A percentile compares a stretch with the other conserved stretches of the same genome.
Conservation (phyloP, 37 sponge, comb jelly and placozoan species). For the Aplysina aerophoba region DNA sequence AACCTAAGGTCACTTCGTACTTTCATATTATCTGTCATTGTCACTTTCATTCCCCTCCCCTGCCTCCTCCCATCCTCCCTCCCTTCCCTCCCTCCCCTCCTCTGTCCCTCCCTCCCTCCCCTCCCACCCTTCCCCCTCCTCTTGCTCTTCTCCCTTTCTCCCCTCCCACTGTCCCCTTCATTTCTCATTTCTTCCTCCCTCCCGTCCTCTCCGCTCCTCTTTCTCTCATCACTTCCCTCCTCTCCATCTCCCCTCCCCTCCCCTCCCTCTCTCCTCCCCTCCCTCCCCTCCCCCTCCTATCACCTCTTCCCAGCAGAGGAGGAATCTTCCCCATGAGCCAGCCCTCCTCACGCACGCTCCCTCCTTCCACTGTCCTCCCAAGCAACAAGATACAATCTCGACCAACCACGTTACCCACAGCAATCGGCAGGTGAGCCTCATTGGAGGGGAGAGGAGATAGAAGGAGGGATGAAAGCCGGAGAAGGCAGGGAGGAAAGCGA, state of each 20-base stretch:
- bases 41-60: neutral
- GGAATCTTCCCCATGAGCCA: neutral
- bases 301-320: neutral
- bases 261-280: neutral
- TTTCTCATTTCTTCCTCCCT: neutral
- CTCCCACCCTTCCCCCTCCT: neutral
- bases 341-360: neutral
- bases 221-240: neutral
- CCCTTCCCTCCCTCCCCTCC: neutral
- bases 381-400: conserved; percentile 9
- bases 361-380: neutral
- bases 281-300: neutral
- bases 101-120: conserved; percentile 1
- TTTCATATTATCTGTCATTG: neutral
- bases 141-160: neutral
- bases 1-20: too few species aligned
- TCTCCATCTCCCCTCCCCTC: neutral
- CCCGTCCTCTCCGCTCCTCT: neutral
- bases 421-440: conserved; percentile 66
- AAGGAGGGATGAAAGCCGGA: neutral
- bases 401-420: conserved; percentile 69
- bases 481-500: too few species aligned
- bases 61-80: neutral
- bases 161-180: neutral
- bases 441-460: neutral